These are phyloP conservation scores for Lordiphosa stackelbergi DNA, from an alignment of 1,140 invertebrate genomes.

Conservation along the genomic window DNA sequence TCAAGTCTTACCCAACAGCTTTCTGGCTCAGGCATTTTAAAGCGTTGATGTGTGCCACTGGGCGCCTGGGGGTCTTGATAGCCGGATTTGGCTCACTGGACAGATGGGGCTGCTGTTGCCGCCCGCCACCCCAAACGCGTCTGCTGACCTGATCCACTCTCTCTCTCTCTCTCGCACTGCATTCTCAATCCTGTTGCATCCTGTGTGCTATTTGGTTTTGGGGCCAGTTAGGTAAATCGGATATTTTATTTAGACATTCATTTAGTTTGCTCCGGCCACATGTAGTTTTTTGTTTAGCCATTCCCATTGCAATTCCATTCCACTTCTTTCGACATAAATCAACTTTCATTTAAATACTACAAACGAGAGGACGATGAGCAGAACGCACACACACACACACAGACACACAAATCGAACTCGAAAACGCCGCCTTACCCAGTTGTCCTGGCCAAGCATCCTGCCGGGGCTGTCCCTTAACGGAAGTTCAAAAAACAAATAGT, in stretches of 20 bases:
- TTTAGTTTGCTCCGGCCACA: slow-evolving; percentile 40
- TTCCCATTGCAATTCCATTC: slow-evolving; percentile 63
- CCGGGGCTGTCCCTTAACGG: slow-evolving; percentile 22
- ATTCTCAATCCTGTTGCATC: slow-evolving; percentile 55
- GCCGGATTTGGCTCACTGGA: slow-evolving; percentile 26
- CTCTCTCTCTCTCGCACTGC: too few relatives aligned
- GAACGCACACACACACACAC: not conserved
- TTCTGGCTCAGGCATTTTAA: not conserved
- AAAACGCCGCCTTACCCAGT: slow-evolving; percentile 11
- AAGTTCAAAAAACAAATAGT: slow-evolving; percentile 12
- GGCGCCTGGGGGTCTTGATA: slow-evolving; percentile 12
- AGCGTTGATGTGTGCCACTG: not conserved
- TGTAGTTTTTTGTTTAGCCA: slow-evolving; percentile 57
- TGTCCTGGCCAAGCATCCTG: slow-evolving; percentile 11
- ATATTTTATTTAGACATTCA: slow-evolving; percentile 62
- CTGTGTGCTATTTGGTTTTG: not conserved
- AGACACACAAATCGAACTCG: slow-evolving; percentile 20
- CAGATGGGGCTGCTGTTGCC: slow-evolving; percentile 21
- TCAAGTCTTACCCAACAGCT: not conserved
- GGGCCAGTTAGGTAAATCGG: slow-evolving; percentile 41
- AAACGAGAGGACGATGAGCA: too few relatives aligned
- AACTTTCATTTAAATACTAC: slow-evolving; percentile 66
- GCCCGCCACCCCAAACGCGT: not conserved
- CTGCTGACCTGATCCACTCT: not conserved
- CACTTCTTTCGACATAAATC: slow-evolving; percentile 44